Base-by-base conservation (phyloP, 1,140 invertebrate genomes). In the Platyscapa corneri region DNA sequence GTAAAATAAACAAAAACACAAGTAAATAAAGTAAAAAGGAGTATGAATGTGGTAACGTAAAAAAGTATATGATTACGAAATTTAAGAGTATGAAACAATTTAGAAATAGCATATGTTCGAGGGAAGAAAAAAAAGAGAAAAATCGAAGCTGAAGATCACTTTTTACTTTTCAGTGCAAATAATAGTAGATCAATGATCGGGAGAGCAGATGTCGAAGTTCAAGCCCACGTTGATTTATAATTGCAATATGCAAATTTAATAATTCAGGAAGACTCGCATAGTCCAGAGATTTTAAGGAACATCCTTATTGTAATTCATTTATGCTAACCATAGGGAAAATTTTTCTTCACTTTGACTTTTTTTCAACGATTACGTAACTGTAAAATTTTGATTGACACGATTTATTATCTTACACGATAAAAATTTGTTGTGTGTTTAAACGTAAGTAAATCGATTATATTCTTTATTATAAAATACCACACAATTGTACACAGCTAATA, bases 211-310 rank as follows among this genome's bases (percentile, higher is more conserved):
- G 20, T 60, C 56, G 3, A 23, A 60, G 10, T 14, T 23, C 23
- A 27, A 60, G 5, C 23, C 23, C 2, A 60, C 56, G 20, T 60
- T 14, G 56, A 60, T 3, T 60, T 60, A 27, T 89, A 89, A 90
- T 90, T 89, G 87, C 89, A 37, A 75, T 89, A 90, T 90, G 89
- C 87, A 89, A 90, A 90, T 90, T 89, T 90, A 89, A 90, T 89
- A 90, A 90, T 87, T 84, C 86, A 75, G 65, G 18, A 27, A 0
- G 23, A 27, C 23, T 60, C 10, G 56, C 5, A 27, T 23, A 27
- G 3, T 3, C 20, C 20, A 27, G 7, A 5, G 10, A 27, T 23
- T 7, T 23, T 14, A 23, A 7, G 23, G 3, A 60, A 27, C 56
- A 6, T 60, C 56, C 56, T 60, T 23, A 27, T 60, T 60, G 23